Evolutionary conservation across 2,797 vertebrate species (phyloP).

Genomic region (Propithecus perrieri): DNA sequence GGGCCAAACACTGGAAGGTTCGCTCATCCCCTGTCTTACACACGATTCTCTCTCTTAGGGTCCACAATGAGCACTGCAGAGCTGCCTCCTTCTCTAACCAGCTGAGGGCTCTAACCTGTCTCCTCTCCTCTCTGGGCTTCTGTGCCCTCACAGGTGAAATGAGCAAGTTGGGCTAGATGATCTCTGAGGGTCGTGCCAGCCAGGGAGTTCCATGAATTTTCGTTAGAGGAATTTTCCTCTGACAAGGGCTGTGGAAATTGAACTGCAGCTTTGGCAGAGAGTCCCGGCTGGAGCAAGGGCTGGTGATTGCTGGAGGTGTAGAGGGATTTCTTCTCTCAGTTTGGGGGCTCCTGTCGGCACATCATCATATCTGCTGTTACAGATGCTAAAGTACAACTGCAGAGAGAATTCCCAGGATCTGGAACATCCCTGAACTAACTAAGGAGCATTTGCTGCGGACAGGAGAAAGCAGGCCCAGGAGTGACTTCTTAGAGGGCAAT

Average conservation of each 20-base stretch:
- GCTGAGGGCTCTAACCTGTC: fast-evolving
- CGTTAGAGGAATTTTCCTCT: neutral
- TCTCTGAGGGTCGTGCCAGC: neutral
- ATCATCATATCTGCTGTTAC: neutral
- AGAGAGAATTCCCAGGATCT: neutral
- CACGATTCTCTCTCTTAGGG: neutral
- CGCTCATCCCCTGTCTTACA: too few species aligned
- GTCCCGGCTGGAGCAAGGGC: neutral
- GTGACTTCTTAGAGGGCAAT: neutral
- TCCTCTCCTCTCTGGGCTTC: neutral
- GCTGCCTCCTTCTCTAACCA: neutral
- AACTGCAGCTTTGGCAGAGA: neutral
- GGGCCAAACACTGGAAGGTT: neutral
- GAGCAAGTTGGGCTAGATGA: neutral
- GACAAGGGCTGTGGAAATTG: neutral
- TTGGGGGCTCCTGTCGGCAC: neutral
- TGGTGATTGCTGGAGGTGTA: fast-evolving
- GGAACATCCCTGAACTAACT: too few species aligned
- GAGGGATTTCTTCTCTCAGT: neutral
- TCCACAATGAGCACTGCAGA: neutral
- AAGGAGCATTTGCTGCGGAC: neutral
- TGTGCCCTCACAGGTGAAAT: neutral
- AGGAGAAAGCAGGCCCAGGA: neutral
- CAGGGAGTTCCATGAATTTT: neutral
- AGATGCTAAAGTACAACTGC: neutral